These are phyloP conservation scores for Bathynomus jamesi DNA, from an alignment of 1,140 invertebrate genomes.

Conservation along the genomic window DNA sequence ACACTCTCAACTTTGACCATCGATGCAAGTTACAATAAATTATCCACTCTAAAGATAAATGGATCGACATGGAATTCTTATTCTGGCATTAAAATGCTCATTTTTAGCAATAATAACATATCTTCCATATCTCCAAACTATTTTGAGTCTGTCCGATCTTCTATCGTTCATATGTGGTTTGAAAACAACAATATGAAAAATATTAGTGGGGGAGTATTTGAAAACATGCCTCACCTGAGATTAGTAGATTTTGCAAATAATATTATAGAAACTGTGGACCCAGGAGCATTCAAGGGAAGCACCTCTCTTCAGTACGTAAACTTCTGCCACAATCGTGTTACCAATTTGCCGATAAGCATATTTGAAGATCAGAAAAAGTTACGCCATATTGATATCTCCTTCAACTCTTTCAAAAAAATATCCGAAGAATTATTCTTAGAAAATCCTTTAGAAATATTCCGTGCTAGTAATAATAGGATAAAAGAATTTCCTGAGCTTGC, in stretches of 20 bases:
- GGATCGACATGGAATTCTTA: constrained; percentile 41
- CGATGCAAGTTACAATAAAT: constrained; percentile 72
- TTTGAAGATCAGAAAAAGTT: constrained; percentile 59
- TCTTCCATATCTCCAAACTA: constrained; percentile 65
- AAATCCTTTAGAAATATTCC: constrained; percentile 61
- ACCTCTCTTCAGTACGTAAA: constrained; percentile 64
- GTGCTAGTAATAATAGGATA: constrained; percentile 70
- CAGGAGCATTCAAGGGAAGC: constrained; percentile 70
- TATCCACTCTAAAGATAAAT: constrained; percentile 50
- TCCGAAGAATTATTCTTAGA: constrained; percentile 68
- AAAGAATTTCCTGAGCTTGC: constrained; percentile 57
- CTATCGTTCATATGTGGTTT: constrained; percentile 66
- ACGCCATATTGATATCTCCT: constrained; percentile 63
- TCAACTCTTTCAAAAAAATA: constrained; percentile 65
- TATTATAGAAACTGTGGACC: constrained; percentile 64
- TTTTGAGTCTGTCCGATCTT: constrained; percentile 69
- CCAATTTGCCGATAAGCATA: constrained; percentile 63
- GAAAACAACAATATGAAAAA: constrained; percentile 65
- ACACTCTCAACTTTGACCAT: constrained; percentile 70
- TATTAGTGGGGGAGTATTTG: constrained; percentile 67
- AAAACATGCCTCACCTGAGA: constrained; percentile 68
- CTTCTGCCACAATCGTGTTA: constrained; percentile 63
- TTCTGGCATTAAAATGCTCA: constrained; percentile 52
- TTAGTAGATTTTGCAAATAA: constrained; percentile 72
- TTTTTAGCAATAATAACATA: constrained; percentile 80